A percentile compares a stretch with the other conserved stretches of the same genome.
These are phyloP conservation scores for Sabatieria punctata DNA, from an alignment of 2,888 invertebrate species.

Conservation along the genomic window DNA sequence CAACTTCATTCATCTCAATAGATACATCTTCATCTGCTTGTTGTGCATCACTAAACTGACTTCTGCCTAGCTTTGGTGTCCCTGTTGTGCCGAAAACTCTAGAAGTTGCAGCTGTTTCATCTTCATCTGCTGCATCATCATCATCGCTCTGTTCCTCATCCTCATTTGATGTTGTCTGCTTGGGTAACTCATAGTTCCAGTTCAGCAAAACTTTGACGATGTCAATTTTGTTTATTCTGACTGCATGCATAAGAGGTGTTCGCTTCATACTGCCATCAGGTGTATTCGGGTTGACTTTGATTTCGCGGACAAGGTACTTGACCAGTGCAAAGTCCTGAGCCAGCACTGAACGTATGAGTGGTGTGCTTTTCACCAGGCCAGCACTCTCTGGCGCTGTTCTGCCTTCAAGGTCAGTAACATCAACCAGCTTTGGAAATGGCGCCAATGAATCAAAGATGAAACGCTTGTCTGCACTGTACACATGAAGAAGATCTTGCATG, in stretches of 20 bases:
- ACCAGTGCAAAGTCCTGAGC: conserved; percentile 29
- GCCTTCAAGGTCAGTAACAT: too few relatives aligned
- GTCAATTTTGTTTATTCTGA: conserved; percentile 32
- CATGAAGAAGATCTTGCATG: too few relatives aligned
- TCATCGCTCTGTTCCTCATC: not conserved
- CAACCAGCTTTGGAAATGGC: too few relatives aligned
- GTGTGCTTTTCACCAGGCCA: conserved; percentile 16
- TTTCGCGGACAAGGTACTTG: conserved; percentile 29
- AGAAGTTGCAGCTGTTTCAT: too few relatives aligned
- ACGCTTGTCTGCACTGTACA: too few relatives aligned
- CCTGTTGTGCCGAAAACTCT: not conserved
- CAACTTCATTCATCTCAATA: conserved; percentile 8
- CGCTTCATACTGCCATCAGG: conserved; percentile 11
- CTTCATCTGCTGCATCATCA: not conserved
- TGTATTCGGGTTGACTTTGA: conserved; percentile 10
- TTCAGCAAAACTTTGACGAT: conserved; percentile 34
- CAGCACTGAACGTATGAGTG: conserved; percentile 33
- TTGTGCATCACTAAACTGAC: not conserved
- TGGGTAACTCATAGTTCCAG: conserved; percentile 22
- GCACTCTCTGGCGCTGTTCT: too few relatives aligned
- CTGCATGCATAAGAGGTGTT: conserved; percentile 37
- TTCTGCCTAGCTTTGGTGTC: not conserved
- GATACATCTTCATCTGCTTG: conserved; percentile 8
- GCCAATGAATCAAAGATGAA: too few relatives aligned
- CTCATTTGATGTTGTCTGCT: not conserved